phyloP scores from a whole-genome alignment of 2,888 invertebrate species.

The Hermodice carunculata region DNA sequence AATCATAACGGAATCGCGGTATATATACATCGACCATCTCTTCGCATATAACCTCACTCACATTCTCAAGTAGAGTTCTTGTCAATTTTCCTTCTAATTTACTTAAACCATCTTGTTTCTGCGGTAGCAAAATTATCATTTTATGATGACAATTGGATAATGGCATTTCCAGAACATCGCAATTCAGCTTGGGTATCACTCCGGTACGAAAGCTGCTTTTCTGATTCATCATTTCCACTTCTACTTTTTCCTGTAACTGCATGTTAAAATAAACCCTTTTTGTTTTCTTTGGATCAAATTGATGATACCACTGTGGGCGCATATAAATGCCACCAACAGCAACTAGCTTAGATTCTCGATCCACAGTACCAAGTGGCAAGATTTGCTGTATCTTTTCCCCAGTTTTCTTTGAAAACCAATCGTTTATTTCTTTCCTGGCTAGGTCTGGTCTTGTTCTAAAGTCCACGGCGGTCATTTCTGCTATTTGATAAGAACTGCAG shows the following conservation, averaged over 20 bases:
- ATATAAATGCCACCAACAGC: conserved; percentile 40
- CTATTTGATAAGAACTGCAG: conserved; percentile 37
- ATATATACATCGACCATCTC: conserved; percentile 43
- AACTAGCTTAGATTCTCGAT: conserved; percentile 39
- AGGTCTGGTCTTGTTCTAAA: conserved; percentile 29
- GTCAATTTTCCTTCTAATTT: conserved; percentile 41
- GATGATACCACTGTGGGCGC: conserved; percentile 35
- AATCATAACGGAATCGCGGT: conserved; percentile 42
- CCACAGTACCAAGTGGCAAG: conserved; percentile 40
- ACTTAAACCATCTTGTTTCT: conserved; percentile 37
- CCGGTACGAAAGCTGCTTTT: conserved; percentile 29
- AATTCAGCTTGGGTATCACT: conserved; percentile 33
- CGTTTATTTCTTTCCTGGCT: conserved; percentile 45
- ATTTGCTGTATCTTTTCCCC: conserved; percentile 40
- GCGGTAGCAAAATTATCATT: conserved; percentile 40
- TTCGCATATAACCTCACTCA: conserved; percentile 27
- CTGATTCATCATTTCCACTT: conserved; percentile 44
- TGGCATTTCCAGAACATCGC: conserved; percentile 42
- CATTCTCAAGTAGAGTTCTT: conserved; percentile 35
- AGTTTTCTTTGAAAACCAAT: conserved; percentile 43
- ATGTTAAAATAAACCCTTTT: conserved; percentile 32
- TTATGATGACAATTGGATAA: conserved; percentile 36
- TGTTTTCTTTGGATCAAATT: conserved; percentile 42
- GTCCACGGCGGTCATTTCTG: conserved; percentile 38
- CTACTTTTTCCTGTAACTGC: conserved; percentile 35